Conservation (phyloP, 2,797 vertebrate genomes). For the Varecia variegata region DNA sequence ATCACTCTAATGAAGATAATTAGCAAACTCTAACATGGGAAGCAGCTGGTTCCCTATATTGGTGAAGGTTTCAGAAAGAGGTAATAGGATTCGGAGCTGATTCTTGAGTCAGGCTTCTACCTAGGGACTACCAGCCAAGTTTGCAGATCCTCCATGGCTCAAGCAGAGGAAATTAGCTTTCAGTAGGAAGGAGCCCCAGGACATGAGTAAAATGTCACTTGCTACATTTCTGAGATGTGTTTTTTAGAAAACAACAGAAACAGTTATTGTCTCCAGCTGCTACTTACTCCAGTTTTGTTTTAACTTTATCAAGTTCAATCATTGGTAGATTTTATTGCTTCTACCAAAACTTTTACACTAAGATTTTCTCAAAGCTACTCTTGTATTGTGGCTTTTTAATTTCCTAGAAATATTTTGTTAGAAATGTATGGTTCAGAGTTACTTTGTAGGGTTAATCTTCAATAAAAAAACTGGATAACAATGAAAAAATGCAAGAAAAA, state of each 20-base stretch:
- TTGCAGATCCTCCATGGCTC: neutral
- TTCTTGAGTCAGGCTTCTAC: neutral
- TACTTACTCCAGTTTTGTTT: neutral
- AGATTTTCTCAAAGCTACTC: neutral
- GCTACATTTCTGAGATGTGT: neutral
- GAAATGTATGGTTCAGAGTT: neutral
- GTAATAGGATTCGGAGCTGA: neutral
- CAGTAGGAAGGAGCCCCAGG: constrained; percentile 20
- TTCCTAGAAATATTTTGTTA: constrained; percentile 27
- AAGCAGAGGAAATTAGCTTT: constrained; percentile 56
- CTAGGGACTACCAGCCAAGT: neutral
- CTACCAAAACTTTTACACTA: neutral
- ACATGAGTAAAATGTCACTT: constrained; percentile 33
- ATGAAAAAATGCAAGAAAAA: neutral
- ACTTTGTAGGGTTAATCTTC: neutral
- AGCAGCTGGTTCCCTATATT: neutral
- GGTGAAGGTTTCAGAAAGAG: neutral
- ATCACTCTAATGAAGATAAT: neutral
- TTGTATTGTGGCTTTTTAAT: neutral
- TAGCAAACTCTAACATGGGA: neutral
- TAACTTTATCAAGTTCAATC: neutral
- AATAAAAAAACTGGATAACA: neutral
- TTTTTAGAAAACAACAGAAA: constrained; percentile 28
- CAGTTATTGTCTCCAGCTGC: constrained; percentile 47
- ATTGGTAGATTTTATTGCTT: neutral